Conservation (phyloP, 2,797 vertebrate species). For the Manis javanica region DNA sequence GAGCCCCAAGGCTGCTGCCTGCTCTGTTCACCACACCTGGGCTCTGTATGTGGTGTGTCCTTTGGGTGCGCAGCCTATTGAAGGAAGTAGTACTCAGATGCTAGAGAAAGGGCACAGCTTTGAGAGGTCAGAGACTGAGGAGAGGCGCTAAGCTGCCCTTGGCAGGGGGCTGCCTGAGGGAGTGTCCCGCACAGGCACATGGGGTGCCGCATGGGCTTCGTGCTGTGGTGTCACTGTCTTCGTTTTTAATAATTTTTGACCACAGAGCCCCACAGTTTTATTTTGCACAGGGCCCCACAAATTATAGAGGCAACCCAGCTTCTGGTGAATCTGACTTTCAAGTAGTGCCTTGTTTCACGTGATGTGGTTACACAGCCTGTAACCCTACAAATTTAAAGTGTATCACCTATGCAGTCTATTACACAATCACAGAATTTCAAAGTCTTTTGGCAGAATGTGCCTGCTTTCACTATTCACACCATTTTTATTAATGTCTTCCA, state of each 20-base stretch:
- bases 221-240: background rate
- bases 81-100: background rate
- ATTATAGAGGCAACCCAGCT: background rate
- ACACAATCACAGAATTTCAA: background rate
- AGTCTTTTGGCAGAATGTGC: background rate
- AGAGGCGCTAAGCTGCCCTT: background rate
- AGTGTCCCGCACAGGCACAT: rapidly evolving
- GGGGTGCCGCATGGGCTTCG: background rate
- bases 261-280: background rate
- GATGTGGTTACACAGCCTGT: background rate
- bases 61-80: rapidly evolving
- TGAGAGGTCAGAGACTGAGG: background rate
- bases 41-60: rapidly evolving
- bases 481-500: background rate
- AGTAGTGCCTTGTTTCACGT: background rate
- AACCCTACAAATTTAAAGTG: background rate
- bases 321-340: background rate
- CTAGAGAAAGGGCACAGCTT: background rate
- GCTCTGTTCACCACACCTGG: background rate
- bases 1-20: background rate
- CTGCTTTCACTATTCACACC: background rate
- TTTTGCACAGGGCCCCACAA: background rate
- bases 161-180: rapidly evolving
- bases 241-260: background rate
- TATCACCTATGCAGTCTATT: background rate